Conservation (phyloP, 2,797 vertebrate species). For the Bryconaethiops microstoma region DNA sequence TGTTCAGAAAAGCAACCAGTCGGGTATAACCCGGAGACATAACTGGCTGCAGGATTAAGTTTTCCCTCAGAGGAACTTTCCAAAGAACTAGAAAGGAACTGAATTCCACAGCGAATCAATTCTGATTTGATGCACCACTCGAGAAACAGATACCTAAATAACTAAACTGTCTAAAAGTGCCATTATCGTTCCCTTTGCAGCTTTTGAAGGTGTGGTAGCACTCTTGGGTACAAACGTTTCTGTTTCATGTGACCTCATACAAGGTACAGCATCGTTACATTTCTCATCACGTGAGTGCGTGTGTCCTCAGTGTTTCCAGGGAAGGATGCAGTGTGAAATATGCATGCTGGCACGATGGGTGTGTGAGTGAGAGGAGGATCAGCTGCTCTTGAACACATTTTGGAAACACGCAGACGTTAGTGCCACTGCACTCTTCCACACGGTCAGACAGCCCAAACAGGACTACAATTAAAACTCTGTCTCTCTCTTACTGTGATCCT, state of each 20-base stretch:
- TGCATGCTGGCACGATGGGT: neutral
- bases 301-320: slow-evolving; percentile 25
- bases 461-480: neutral
- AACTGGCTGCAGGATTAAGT: slow-evolving; percentile 55
- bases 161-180: neutral
- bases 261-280: neutral
- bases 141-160: neutral
- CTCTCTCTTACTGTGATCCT: too few relatives aligned
- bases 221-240: neutral
- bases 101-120: neutral
- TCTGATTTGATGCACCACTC: too few relatives aligned
- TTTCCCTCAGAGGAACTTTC: slow-evolving; percentile 12
- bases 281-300: slow-evolving; percentile 15
- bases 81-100: neutral
- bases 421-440: neutral
- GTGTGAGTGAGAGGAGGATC: slow-evolving; percentile 17
- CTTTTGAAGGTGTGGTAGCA: neutral
- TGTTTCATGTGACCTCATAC: neutral
- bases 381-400: slow-evolving; percentile 9
- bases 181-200: neutral
- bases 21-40: neutral
- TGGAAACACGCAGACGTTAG: too few relatives aligned
- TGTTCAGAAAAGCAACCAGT: neutral
- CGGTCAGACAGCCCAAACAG: neutral
- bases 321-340: slow-evolving; percentile 21